Conservation (phyloP, 2,797 vertebrate species). For the Myiotriccus ornatus region DNA sequence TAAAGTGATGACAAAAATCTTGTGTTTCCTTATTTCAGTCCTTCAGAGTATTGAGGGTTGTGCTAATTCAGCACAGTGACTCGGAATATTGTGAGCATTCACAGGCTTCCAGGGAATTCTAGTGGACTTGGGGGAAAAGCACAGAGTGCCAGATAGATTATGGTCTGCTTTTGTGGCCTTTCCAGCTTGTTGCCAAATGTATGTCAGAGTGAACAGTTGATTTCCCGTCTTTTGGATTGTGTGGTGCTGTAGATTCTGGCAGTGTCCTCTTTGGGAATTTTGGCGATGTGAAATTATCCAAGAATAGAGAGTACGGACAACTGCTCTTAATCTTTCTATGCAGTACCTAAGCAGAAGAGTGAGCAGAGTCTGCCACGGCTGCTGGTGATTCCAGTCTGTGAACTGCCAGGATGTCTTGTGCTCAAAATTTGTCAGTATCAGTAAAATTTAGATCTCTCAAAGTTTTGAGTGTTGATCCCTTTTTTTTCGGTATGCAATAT, state of each 20-base stretch:
- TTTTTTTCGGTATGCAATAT: background rate
- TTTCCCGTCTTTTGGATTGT: background rate
- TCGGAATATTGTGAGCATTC: background rate
- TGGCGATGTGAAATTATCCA: background rate
- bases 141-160: background rate
- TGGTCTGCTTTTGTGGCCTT: background rate
- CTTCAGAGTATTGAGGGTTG: background rate
- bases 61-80: background rate
- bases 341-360: background rate
- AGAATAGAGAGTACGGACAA: background rate
- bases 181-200: background rate
- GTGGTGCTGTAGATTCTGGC: background rate
- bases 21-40: background rate
- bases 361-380: background rate
- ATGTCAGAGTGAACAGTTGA: background rate
- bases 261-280: background rate
- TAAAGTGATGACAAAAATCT: background rate
- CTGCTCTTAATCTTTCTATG: background rate
- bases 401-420: background rate
- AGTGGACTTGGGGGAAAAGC: background rate
- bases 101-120: background rate
- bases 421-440: background rate
- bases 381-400: background rate
- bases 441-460: background rate
- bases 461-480: background rate